A percentile compares a stretch with the other conserved stretches of the same genome.
These are phyloP conservation scores for Holacanthus passer DNA, from an alignment of 2,113 vertebrate species.

Conservation along the genomic window DNA sequence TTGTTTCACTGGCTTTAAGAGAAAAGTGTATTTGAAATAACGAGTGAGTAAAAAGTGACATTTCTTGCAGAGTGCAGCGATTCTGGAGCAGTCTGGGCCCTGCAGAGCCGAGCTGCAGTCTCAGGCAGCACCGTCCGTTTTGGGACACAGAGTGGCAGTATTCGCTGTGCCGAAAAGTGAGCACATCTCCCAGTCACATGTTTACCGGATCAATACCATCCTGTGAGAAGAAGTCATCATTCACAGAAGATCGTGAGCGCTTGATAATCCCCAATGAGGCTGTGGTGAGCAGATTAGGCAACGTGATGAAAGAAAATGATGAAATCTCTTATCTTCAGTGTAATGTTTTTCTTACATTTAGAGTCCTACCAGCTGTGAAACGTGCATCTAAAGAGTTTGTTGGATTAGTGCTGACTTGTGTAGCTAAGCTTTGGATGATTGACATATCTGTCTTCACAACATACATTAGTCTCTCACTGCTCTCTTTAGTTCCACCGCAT, in stretches of 20 bases:
- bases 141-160: constrained; percentile 84
- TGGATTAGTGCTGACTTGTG: not conserved
- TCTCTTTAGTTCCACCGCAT: not conserved
- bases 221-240: constrained; percentile 4
- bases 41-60: not conserved
- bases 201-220: constrained; percentile 58
- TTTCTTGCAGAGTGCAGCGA: constrained; percentile 14
- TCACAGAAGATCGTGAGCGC: constrained; percentile 1
- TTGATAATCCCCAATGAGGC: too few relatives aligned
- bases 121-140: constrained; percentile 71
- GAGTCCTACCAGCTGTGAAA: not conserved
- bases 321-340: not conserved
- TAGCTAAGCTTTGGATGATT: not conserved
- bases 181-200: constrained; percentile 23
- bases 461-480: not conserved
- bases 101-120: constrained; percentile 27
- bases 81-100: constrained; percentile 1
- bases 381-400: not conserved
- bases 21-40: not conserved
- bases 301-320: not conserved
- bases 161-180: constrained; percentile 76
- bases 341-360: not conserved
- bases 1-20: not conserved
- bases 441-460: not conserved
- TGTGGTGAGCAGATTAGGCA: too few relatives aligned